Evolutionary conservation across 1,140 invertebrate genomes (phyloP), one percentile per base, ranked within the genome.

Genomic region (Antheraea pernyi): DNA sequence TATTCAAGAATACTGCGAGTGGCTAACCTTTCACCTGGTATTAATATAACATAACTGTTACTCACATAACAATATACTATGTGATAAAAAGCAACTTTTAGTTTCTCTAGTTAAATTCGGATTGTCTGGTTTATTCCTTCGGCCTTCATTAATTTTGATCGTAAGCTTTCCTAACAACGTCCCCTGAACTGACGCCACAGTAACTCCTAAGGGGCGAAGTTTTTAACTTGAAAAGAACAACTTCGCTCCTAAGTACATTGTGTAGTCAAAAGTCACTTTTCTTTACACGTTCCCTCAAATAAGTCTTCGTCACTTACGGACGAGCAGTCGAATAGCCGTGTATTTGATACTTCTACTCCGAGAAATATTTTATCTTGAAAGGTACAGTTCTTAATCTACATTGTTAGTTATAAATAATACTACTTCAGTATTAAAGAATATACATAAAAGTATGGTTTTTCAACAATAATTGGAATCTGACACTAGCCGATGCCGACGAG

Each of bases 91-190:
- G 4, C 22, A 42, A 7, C 11, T 53, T 53, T 7, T 2, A 53
- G 46, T 53, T 13, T 53, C 7, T 16, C 46, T 13, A 53, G 46
- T 16, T 53, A 53, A 2, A 53, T 53, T 53, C 16, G 19, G 9
- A 13, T 61, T 66, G 46, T 62, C 68, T 5, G 69, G 68, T 72
- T 69, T 69, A 65, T 76, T 79, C 0, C 65, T 71, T 71, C 62
- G 66, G 70, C 75, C 59, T 58, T 75, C 78, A 77, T 75, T 77
- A 79, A 79, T 79, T 73, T 72, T 68, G 66, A 70, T 77, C 69
- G 68, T 42, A 53, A 74, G 66, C 71, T 77, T 72, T 73, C 11
- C 37, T 74, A 69, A 69, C 60, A 71, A 72, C 71, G 67, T 77
- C 71, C 67, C 65, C 13, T 19, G 60, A 78, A 71, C 64, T 70